A percentile compares a stretch with the other conserved stretches of the same genome.
Conservation (phyloP, 2,888 invertebrate species). For the Drosophila lutescens region DNA sequence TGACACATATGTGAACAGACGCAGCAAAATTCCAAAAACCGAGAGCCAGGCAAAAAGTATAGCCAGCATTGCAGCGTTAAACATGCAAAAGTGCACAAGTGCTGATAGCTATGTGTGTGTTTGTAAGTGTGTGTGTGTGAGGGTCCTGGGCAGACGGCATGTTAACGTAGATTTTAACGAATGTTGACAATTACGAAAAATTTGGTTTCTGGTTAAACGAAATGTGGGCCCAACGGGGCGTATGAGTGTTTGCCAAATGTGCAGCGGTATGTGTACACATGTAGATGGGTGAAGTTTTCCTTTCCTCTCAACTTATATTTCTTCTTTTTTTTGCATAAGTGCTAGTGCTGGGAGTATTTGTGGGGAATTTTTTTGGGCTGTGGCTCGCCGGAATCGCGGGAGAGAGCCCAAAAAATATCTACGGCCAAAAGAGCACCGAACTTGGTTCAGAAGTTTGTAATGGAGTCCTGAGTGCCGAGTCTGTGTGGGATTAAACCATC, state of each 20-base stretch:
- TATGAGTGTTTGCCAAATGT: conserved; percentile 48
- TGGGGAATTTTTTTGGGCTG: conserved; percentile 72
- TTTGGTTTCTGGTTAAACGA: conserved; percentile 70
- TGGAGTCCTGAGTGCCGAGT: conserved; percentile 36
- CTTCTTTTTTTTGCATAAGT: conserved; percentile 24
- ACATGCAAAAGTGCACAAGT: conserved; percentile 63
- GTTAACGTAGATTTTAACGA: conserved; percentile 71
- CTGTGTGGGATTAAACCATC: conserved; percentile 50
- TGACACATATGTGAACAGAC: conserved; percentile 71
- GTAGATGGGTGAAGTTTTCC: conserved; percentile 36
- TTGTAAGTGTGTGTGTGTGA: conserved; percentile 9
- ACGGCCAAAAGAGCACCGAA: conserved; percentile 28
- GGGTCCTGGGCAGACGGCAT: conserved; percentile 36
- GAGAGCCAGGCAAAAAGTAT: conserved; percentile 43
- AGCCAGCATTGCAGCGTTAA: conserved; percentile 55
- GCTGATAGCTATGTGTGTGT: conserved; percentile 50
- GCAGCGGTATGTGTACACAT: conserved; percentile 21
- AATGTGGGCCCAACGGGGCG: conserved; percentile 46
- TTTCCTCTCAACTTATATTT: conserved; percentile 1
- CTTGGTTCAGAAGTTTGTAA: conserved; percentile 49
- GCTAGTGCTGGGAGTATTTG: conserved; percentile 42
- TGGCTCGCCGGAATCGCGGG: conserved; percentile 62
- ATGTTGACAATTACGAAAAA: conserved; percentile 78
- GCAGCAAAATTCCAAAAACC: conserved; percentile 62
- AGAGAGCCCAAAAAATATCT: conserved; percentile 51